Conservation (phyloP, 2,113 vertebrate genomes). For the Morphnarchus princeps region DNA sequence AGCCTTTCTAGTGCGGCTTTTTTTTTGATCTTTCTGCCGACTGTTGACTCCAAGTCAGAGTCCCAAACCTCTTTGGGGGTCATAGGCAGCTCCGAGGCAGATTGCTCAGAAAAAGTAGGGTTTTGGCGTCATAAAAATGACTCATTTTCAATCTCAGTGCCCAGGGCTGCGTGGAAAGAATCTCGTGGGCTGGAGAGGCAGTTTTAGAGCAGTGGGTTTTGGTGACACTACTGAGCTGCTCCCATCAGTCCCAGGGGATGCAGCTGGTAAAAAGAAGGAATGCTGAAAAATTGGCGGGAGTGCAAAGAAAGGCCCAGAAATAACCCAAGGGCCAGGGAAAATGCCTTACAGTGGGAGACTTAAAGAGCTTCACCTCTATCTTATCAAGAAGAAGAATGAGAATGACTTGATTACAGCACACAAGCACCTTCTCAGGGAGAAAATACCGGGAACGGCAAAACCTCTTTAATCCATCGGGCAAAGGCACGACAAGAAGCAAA, state of each 20-base stretch:
- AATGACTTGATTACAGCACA: constrained; percentile 18
- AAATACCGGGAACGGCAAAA: background rate
- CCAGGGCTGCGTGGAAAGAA: background rate
- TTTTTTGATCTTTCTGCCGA: background rate
- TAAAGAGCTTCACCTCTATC: constrained; percentile 10
- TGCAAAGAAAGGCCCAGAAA: background rate
- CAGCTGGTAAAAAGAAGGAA: background rate
- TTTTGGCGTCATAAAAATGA: background rate
- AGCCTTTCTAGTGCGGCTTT: background rate
- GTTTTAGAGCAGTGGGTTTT: background rate
- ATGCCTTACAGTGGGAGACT: background rate
- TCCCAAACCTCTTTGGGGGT: background rate
- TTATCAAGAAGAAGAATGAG: constrained; percentile 52
- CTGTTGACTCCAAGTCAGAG: background rate
- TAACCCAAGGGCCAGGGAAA: background rate
- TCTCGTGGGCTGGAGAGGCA: rapidly evolving
- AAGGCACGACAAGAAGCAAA: background rate
- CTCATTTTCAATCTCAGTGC: background rate
- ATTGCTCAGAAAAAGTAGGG: background rate
- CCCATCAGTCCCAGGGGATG: background rate
- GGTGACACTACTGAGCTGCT: background rate
- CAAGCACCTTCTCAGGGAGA: background rate
- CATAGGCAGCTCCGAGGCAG: background rate
- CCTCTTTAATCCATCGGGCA: constrained; percentile 18
- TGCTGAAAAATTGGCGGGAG: background rate